Percentiles rank a stretch among this genome's conserved stretches.
Conservation (phyloP, 2,113 vertebrate genomes). For the Lampris incognitus region DNA sequence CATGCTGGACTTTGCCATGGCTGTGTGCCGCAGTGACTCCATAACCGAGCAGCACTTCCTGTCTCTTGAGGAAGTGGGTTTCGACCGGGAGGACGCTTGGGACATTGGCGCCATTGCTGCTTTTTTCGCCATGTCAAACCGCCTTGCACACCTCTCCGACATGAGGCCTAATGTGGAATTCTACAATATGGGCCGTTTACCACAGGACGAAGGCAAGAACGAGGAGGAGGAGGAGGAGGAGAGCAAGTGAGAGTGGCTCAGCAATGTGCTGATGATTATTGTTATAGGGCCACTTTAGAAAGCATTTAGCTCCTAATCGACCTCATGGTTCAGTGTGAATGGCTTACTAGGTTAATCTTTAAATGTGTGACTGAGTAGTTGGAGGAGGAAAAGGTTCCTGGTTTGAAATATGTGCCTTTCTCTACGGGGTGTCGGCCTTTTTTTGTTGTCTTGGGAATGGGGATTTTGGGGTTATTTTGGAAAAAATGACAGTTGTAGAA, state of each 20-base stretch:
- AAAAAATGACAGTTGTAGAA: too few species aligned
- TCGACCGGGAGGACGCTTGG: conserved; percentile 88
- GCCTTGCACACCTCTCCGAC: conserved; percentile 83
- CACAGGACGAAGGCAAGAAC: conserved; percentile 64
- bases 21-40: conserved; percentile 82
- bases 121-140: conserved; percentile 88
- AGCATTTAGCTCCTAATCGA: too few species aligned
- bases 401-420: too few species aligned
- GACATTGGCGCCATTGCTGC: conserved; percentile 86
- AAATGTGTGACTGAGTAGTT: too few species aligned
- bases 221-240: background rate
- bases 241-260: conserved; percentile 12
- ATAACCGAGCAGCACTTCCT: conserved; percentile 85
- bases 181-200: conserved; percentile 83
- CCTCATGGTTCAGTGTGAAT: too few species aligned
- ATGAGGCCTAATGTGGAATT: conserved; percentile 87
- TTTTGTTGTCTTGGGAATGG: background rate
- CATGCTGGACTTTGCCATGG: conserved; percentile 88
- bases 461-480: background rate
- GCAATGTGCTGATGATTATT: too few species aligned
- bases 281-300: too few species aligned
- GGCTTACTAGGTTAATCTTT: too few species aligned
- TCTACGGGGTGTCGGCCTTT: too few species aligned
- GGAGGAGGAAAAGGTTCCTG: too few species aligned
- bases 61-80: conserved; percentile 83